Evolutionary conservation across 2,888 invertebrate genomes (phyloP).

Genomic region (Metopia argyrocephala): DNA sequence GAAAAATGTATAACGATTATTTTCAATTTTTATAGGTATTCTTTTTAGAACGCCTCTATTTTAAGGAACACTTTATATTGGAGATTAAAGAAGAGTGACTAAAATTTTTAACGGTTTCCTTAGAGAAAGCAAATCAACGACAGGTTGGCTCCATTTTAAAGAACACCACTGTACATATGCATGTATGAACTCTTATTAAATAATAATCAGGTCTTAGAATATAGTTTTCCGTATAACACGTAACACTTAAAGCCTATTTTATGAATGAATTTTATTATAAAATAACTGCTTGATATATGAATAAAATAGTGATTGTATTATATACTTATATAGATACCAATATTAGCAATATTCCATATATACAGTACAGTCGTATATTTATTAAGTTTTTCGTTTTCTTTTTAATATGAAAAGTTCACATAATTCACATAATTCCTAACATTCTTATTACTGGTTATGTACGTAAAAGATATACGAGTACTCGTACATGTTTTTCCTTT

Average conservation of each 20-base stretch:
- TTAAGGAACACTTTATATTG: neutral
- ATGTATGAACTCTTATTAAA: too few species aligned
- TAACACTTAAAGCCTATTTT: neutral
- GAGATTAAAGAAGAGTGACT: too few species aligned
- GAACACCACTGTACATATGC: too few species aligned
- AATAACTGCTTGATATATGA: neutral
- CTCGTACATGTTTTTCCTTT: neutral
- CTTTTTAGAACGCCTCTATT: too few species aligned
- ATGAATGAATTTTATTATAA: neutral
- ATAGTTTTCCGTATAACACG: neutral
- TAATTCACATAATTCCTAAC: neutral
- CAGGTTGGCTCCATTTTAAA: too few species aligned
- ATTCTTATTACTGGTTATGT: too few species aligned
- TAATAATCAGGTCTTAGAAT: neutral
- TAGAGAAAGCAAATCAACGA: too few species aligned
- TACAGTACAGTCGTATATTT: neutral
- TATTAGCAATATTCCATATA: neutral
- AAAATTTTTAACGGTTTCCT: too few species aligned
- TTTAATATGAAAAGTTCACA: conserved; percentile 18
- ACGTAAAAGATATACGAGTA: neutral
- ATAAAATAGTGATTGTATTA: neutral
- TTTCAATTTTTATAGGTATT: too few species aligned
- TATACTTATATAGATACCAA: neutral
- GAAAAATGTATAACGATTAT: too few species aligned
- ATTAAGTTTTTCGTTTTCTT: neutral